Conservation (phyloP, 2,888 invertebrate genomes). For the Mythimna albipuncta region DNA sequence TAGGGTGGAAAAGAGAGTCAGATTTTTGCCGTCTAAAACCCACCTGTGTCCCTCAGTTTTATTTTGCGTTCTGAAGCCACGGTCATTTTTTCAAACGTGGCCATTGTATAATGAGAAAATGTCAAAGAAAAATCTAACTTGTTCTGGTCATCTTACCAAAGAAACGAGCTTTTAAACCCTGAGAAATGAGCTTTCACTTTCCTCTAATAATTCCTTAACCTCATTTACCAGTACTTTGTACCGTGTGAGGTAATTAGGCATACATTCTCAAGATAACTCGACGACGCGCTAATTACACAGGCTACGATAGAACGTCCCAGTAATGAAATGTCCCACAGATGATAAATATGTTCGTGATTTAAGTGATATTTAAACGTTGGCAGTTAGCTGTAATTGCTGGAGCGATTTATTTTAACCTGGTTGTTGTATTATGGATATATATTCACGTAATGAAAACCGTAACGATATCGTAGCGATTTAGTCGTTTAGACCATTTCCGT, state of each 20-base stretch:
- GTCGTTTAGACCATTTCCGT: too few species aligned
- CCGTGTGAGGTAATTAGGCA: slow-evolving; percentile 60
- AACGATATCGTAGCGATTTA: too few species aligned
- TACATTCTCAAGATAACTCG: slow-evolving; percentile 64
- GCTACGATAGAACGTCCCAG: slow-evolving; percentile 67
- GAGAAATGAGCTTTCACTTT: slow-evolving; percentile 35
- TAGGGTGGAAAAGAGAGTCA: too few species aligned
- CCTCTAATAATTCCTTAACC: slow-evolving; percentile 24
- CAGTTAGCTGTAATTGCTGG: slow-evolving; percentile 57
- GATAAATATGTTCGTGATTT: slow-evolving; percentile 67
- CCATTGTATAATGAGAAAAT: too few species aligned
- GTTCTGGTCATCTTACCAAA: too few species aligned
- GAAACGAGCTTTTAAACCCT: not conserved
- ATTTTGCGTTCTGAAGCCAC: too few species aligned
- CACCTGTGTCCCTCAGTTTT: too few species aligned
- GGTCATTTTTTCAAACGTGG: too few species aligned
- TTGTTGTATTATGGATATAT: slow-evolving; percentile 16
- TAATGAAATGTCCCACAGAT: slow-evolving; percentile 68
- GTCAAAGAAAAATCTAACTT: too few species aligned
- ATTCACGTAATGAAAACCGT: too few species aligned
- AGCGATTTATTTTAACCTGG: slow-evolving; percentile 49
- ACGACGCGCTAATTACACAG: slow-evolving; percentile 68
- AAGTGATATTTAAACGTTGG: slow-evolving; percentile 63
- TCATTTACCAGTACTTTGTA: slow-evolving; percentile 44
- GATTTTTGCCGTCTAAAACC: too few species aligned